Base-by-base conservation (phyloP, 2,113 vertebrate species). In the Indicator indicator region DNA sequence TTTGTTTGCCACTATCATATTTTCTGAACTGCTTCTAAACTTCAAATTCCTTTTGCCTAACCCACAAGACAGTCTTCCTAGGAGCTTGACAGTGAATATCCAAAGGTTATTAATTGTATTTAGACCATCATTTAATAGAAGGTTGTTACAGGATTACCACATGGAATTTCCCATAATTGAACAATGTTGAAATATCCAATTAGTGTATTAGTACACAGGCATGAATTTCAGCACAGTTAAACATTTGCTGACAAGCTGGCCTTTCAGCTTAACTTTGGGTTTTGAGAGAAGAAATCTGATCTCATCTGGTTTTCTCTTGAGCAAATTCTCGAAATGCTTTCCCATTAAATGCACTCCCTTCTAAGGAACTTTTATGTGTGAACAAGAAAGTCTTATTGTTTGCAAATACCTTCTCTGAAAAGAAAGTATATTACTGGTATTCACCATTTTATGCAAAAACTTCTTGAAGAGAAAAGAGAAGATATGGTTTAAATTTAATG, bases 241-340 rank as follows among this genome's bases (percentile, higher is more conserved):
- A 98, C 96, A 97, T 98, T 98, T 98, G 97, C 96, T 99, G 98
- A 98, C 97, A 98, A 98, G 95, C 93, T 94, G 97, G 96, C 86
- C 97, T 98, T 97, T 98, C 94, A 97, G 88, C 97, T 97, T 97
- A 97, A 94, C 96, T 97, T 94, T 96, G 88, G 96, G 92, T 76
- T 95, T 88, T 93, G 72, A 97, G 88, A 94, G 88, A 95, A 82
- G 97, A 98, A 98, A 98, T 97, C 90, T 97, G 94, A 98, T 98
- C 97, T 96, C 95, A 95, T 97, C 97, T 98, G 97, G 96, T 93
- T 97, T 96, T 97, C 96, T 97, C 58, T 80, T 97, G 96, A 98
- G 95, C 82, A 97, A 98, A 98, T 96, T 36, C 96, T 98, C 98
- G 94, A 97, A 98, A 98, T 95, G 11, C 95, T 98, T 98, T 98